Conservation (phyloP, 2,888 invertebrate genomes). For the Tiliacea citrago region DNA sequence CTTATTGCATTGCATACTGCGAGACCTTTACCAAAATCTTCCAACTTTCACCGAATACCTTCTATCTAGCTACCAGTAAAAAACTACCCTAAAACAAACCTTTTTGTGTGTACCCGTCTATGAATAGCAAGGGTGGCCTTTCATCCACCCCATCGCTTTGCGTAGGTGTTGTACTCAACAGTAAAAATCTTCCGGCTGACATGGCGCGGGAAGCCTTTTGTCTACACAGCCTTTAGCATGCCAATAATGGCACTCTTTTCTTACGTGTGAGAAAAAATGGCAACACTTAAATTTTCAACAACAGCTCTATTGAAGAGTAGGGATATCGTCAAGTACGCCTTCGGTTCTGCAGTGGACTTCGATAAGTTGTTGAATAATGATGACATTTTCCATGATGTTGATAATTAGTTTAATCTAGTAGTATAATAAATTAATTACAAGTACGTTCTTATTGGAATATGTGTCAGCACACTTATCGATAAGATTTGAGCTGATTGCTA, state of each 20-base stretch:
- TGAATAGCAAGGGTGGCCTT: constrained; percentile 57
- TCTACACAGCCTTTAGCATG: constrained; percentile 46
- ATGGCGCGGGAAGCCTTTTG: constrained; percentile 48
- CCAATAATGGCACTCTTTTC: constrained; percentile 41
- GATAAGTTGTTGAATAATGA: constrained; percentile 10
- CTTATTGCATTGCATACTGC: neutral
- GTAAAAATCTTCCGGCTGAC: constrained; percentile 53
- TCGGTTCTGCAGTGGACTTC: constrained; percentile 22
- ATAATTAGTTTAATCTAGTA: constrained; percentile 18
- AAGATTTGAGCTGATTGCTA: constrained; percentile 61
- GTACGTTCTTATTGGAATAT: constrained; percentile 57
- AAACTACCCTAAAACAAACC: constrained; percentile 42
- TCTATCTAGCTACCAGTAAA: neutral
- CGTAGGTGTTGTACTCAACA: constrained; percentile 60
- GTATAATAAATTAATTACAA: constrained; percentile 30
- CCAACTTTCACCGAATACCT: neutral
- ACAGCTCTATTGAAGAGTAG: constrained; percentile 30
- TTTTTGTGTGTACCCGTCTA: constrained; percentile 46
- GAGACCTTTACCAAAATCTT: neutral
- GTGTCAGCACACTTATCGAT: constrained; percentile 67
- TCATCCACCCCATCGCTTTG: constrained; percentile 57
- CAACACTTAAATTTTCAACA: constrained; percentile 35
- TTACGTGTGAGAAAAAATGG: constrained; percentile 27
- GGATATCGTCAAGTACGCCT: neutral
- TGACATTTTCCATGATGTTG: constrained; percentile 23